These are phyloP conservation scores for Patiria miniata DNA, from an alignment of 35 echinoderm and acorn worm species.

Conservation along the genomic window DNA sequence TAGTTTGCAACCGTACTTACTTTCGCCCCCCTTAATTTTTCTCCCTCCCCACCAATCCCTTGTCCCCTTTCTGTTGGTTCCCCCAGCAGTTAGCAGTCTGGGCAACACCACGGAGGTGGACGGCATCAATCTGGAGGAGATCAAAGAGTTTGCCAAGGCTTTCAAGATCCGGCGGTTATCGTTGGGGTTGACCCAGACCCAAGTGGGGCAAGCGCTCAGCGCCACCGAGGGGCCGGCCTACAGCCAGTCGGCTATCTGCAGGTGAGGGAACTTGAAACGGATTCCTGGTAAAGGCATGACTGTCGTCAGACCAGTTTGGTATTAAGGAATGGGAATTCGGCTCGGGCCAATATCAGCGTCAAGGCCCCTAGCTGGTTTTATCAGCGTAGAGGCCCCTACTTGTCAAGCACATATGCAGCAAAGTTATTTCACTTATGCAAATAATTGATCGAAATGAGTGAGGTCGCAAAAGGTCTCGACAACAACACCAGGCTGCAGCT, in stretches of 20 bases:
- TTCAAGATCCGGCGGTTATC: constrained; percentile 95
- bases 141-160: constrained; percentile 99
- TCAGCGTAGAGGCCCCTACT: no score
- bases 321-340: neutral
- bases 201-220: constrained; percentile 95
- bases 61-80: neutral
- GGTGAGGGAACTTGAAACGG: no score
- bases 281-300: neutral
- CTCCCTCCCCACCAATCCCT: neutral
- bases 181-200: constrained; percentile 93
- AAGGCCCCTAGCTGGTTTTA: no score
- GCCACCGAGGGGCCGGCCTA: constrained; percentile 96
- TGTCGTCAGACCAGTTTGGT: neutral
- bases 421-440: no score
- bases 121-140: constrained; percentile 96
- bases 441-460: no score
- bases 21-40: neutral
- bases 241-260: constrained; percentile 98
- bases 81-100: constrained; percentile 77
- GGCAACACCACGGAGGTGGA: constrained; percentile 89
- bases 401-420: no score
- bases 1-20: neutral
- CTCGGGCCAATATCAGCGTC: no score
- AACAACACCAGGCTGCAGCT: no score
- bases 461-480: no score